Evolutionary conservation across 2,113 vertebrate genomes (phyloP).

Genomic region (Acanthisitta chloris): DNA sequence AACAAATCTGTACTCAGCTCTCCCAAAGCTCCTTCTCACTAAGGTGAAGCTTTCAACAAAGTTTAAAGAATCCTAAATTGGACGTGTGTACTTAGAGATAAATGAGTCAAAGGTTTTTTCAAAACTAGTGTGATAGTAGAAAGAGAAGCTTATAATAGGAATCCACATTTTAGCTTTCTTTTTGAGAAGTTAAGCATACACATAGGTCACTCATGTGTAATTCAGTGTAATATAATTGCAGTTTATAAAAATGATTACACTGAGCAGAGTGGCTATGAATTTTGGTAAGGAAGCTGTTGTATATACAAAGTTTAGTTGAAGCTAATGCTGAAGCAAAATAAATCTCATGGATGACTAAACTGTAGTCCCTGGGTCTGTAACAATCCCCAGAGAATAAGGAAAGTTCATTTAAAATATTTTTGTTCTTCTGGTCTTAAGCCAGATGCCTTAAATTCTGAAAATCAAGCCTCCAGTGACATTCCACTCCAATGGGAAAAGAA

Average conservation of each 20-base stretch:
- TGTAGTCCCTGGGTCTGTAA: constrained; percentile 23
- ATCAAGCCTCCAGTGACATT: constrained; percentile 60
- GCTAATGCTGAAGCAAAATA: constrained; percentile 51
- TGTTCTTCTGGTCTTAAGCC: constrained; percentile 64
- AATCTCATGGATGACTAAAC: constrained; percentile 63
- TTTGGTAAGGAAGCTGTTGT: constrained; percentile 53
- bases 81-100: background rate
- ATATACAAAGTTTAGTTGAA: constrained; percentile 53
- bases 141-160: background rate
- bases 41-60: background rate
- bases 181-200: background rate
- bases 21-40: background rate
- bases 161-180: background rate
- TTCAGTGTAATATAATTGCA: background rate
- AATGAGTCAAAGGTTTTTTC: background rate
- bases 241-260: constrained; percentile 38
- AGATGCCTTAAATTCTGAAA: constrained; percentile 71
- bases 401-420: constrained; percentile 72
- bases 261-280: constrained; percentile 10
- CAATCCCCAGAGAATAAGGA: constrained; percentile 59
- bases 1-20: background rate
- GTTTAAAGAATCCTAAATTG: background rate
- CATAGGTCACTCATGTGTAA: background rate
- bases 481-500: constrained; percentile 61
- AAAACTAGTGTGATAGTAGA: background rate